Conservation (phyloP, 2,888 invertebrate genomes). For the Loripinus fragilis region DNA sequence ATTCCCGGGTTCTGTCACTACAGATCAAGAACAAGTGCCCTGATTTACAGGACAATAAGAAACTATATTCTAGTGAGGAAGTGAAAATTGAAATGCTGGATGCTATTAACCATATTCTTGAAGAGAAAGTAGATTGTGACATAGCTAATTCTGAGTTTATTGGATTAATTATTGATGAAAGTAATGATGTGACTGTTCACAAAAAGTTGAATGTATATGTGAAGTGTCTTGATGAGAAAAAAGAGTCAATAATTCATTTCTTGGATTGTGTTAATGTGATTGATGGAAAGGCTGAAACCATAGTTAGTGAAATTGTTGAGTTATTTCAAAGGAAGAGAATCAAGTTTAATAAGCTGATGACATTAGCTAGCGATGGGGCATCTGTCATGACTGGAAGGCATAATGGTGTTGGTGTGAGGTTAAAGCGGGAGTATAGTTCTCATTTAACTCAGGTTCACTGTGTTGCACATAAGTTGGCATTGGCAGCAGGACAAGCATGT, state of each 20-base stretch:
- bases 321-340: constrained; percentile 11
- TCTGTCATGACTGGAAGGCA: constrained; percentile 40
- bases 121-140: constrained; percentile 22
- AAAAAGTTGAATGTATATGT: constrained; percentile 34
- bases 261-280: constrained; percentile 28
- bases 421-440: constrained; percentile 16
- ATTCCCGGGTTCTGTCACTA: neutral
- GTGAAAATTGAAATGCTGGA: constrained; percentile 45
- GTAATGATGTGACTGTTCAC: constrained; percentile 42
- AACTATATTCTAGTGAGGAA: constrained; percentile 24
- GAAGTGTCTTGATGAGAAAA: constrained; percentile 13
- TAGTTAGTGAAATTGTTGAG: constrained; percentile 8
- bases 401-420: constrained; percentile 33
- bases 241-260: constrained; percentile 33
- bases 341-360: neutral
- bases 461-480: constrained; percentile 43
- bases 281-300: constrained; percentile 34
- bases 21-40: constrained; percentile 33
- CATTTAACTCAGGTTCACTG: constrained; percentile 39
- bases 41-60: constrained; percentile 28
- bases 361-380: constrained; percentile 46
- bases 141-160: constrained; percentile 29
- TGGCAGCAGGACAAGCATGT: constrained; percentile 45
- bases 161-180: constrained; percentile 41
- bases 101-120: constrained; percentile 20